Percentiles rank a stretch among this genome's conserved stretches.
Evolutionary conservation across 2,113 vertebrate genomes (phyloP).

Genomic region (Gadus chalcogrammus): DNA sequence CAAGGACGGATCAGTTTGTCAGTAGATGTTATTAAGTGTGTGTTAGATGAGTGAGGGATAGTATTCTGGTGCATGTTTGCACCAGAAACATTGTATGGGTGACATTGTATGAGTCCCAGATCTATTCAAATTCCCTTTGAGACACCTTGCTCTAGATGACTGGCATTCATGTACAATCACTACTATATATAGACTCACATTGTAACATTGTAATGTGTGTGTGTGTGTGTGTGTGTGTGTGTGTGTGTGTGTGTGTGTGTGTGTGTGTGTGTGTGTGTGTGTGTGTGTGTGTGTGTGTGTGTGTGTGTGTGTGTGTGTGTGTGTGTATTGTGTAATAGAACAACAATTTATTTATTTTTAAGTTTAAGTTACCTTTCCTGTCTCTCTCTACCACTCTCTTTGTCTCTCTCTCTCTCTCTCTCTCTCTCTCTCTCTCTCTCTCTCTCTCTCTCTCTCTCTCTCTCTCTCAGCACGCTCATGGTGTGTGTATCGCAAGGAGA

Average conservation of each 20-base stretch:
- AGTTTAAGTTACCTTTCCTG: neutral
- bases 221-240: slow-evolving; percentile 1
- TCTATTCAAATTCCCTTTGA: neutral
- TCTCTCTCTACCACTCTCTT: too few relatives aligned
- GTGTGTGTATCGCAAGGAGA: neutral
- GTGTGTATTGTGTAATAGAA: neutral
- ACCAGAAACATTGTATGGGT: neutral
- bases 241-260: neutral
- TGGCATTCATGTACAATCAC: neutral
- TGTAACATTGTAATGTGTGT: neutral
- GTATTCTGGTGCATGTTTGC: neutral
- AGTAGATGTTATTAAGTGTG: neutral
- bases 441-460: neutral
- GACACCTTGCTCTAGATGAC: slow-evolving; percentile 1
- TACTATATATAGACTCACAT: slow-evolving; percentile 7
- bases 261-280: neutral
- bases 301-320: neutral
- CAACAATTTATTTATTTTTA: too few relatives aligned
- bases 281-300: neutral
- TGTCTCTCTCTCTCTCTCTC: neutral
- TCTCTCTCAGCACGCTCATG: too few relatives aligned
- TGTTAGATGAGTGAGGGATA: neutral
- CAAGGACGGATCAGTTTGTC: neutral
- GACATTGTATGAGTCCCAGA: neutral
- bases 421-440: neutral